Evolutionary conservation across 2,888 invertebrate genomes (phyloP), one percentile per base, ranked within the genome.

Genomic region (Apamea crenata): DNA sequence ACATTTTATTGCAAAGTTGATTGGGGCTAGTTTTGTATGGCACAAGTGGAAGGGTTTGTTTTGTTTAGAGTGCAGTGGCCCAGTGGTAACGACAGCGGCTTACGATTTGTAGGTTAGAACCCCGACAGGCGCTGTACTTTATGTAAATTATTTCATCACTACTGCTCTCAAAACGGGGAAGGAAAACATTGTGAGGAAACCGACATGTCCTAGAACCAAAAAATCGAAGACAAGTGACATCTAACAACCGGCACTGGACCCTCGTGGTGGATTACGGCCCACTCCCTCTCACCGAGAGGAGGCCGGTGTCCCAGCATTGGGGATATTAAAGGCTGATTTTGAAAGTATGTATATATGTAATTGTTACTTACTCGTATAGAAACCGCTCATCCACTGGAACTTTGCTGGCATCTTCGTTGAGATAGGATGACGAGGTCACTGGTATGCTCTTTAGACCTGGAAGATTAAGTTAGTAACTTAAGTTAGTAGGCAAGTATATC

Each of bases 331-430:
- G 21, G 53, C 25, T 56, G 53, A 56, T 25, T 25, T 10, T 8
- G 12, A n/a, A 59, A 32, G 2, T 32, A 32, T 1, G n/a, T n/a
- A 56, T 59, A 14, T 59, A 14, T 59, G n/a, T 1, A n/a, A 59
- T 63, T 32, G 3, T 18, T 29, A 95, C 97, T 95, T 95, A 98
- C 97, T 97, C 97, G 91, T 99, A 98, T 88, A 99, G 97, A 94
- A 98, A 99, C 82, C 97, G 97, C 94, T 99, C 99, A 91, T 99
- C 99, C 0, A 98, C 98, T 0, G 99, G 99, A 90, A 99, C 98
- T 84, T 97, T 98, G 68, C 97, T 95, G 78, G 97, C 97, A 2
- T 97, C 97, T 82, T 98, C 97, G 83, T 97, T 97, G 25, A 98
- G 90, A 93, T 98, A 99, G 0, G 97, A 95, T 0, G 97, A 94